phyloP scores from a whole-genome alignment of 2,113 vertebrate genomes.

The Amia ocellicauda region DNA sequence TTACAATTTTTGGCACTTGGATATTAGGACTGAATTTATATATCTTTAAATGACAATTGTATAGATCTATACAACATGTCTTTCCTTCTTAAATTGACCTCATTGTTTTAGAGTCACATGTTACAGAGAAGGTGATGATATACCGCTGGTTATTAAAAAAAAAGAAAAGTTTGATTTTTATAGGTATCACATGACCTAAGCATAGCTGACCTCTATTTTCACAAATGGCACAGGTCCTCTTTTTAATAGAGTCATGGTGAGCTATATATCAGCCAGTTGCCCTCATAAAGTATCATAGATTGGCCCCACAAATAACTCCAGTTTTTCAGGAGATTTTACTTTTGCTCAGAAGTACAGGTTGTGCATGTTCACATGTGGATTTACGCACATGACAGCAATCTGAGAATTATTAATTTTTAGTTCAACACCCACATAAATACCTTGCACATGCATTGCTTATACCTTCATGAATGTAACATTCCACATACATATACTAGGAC shows the following conservation, averaged over 20 bases:
- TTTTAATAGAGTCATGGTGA: constrained; percentile 72
- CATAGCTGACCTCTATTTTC: constrained; percentile 73
- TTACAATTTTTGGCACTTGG: too few species aligned
- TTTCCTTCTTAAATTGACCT: constrained; percentile 31
- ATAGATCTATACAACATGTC: neutral
- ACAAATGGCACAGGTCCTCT: constrained; percentile 68
- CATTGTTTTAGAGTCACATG: constrained; percentile 57
- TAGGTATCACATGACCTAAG: constrained; percentile 67
- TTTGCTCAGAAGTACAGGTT: constrained; percentile 39
- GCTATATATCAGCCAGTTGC: constrained; percentile 67
- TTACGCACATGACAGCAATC: too few species aligned
- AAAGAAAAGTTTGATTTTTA: constrained; percentile 74
- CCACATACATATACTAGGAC: too few species aligned
- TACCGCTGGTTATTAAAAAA: constrained; percentile 57
- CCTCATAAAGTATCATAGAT: constrained; percentile 64
- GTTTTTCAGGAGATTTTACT: constrained; percentile 58
- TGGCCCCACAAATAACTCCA: constrained; percentile 60
- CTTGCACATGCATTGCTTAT: too few species aligned
- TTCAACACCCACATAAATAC: too few species aligned
- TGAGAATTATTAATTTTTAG: too few species aligned
- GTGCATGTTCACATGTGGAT: too few species aligned
- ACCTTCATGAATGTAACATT: too few species aligned
- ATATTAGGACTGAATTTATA: too few species aligned
- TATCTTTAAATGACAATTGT: too few species aligned
- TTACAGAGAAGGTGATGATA: constrained; percentile 47